Percentiles rank a stretch among this genome's conserved stretches.
Conservation (phyloP, 30 jellyfish, hydroid and myxozoan species). For the Aurelia aurita complex sp. Pacific region DNA sequence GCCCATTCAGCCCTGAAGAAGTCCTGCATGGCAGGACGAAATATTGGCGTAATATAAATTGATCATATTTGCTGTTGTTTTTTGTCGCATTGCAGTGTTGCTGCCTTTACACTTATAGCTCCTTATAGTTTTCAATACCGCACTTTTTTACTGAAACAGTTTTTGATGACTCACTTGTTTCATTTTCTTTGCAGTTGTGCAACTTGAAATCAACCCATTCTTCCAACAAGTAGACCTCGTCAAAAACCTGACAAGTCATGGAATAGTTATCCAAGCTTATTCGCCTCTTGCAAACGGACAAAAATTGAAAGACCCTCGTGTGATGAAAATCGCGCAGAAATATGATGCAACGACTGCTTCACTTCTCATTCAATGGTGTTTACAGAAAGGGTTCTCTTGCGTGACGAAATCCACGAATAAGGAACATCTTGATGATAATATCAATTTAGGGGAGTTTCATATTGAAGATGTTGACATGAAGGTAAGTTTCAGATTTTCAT, state of each 20-base stretch:
- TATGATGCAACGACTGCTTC: slow-evolving; percentile 60
- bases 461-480: slow-evolving; percentile 47
- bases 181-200: slow-evolving; percentile 21
- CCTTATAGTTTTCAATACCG: too few species aligned
- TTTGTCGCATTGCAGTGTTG: too few species aligned
- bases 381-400: slow-evolving; percentile 57
- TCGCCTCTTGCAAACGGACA: slow-evolving; percentile 59
- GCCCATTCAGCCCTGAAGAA: too few species aligned
- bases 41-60: too few species aligned
- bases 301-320: slow-evolving; percentile 25
- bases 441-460: slow-evolving; percentile 49
- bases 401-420: slow-evolving; percentile 41
- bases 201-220: slow-evolving; percentile 61
- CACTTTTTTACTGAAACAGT: too few species aligned
- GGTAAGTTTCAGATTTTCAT: background rate
- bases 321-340: slow-evolving; percentile 29
- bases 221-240: slow-evolving; percentile 49
- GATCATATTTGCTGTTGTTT: too few species aligned
- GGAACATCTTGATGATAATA: slow-evolving; percentile 42
- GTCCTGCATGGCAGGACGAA: too few species aligned
- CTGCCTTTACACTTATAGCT: too few species aligned
- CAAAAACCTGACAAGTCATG: slow-evolving; percentile 26
- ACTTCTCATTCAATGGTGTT: slow-evolving; percentile 46
- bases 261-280: slow-evolving; percentile 52
- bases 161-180: too few species aligned